Evolutionary conservation across 2,888 invertebrate genomes (phyloP).

Genomic region (Rhaphigaster nebulosa): DNA sequence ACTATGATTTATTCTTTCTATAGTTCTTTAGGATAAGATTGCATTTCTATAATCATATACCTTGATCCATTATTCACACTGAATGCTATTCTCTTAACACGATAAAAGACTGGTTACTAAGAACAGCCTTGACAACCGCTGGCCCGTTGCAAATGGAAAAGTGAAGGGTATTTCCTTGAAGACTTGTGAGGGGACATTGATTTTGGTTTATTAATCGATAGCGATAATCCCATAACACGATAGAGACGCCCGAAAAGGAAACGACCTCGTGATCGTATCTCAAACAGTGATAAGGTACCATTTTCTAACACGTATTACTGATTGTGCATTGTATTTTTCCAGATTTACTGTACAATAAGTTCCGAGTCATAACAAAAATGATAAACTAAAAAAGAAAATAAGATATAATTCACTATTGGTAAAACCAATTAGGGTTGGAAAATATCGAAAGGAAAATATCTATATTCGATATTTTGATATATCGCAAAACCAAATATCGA

Average conservation of each 20-base stretch:
- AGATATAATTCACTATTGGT: too few relatives aligned
- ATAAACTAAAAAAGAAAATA: too few relatives aligned
- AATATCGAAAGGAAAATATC: too few relatives aligned
- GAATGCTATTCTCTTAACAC: slow-evolving; percentile 26
- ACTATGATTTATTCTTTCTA: background rate
- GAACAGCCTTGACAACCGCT: background rate
- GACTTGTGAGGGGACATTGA: slow-evolving; percentile 18
- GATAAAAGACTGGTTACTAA: slow-evolving; percentile 19
- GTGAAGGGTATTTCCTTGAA: slow-evolving; percentile 44
- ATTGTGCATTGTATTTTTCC: background rate
- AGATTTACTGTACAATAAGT: background rate
- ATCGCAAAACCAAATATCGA: too few relatives aligned
- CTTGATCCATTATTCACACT: background rate
- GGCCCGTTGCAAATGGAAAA: slow-evolving; percentile 39
- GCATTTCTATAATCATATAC: background rate
- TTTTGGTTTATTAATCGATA: slow-evolving; percentile 3
- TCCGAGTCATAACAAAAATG: too few relatives aligned
- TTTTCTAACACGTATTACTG: background rate
- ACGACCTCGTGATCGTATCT: background rate
- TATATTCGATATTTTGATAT: too few relatives aligned
- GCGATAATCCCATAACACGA: background rate
- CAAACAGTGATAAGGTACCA: background rate
- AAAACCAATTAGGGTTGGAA: too few relatives aligned
- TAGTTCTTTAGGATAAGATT: background rate
- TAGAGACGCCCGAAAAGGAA: background rate